phyloP scores from a whole-genome alignment of 2,797 vertebrate genomes.

The Darevskia mixta region DNA sequence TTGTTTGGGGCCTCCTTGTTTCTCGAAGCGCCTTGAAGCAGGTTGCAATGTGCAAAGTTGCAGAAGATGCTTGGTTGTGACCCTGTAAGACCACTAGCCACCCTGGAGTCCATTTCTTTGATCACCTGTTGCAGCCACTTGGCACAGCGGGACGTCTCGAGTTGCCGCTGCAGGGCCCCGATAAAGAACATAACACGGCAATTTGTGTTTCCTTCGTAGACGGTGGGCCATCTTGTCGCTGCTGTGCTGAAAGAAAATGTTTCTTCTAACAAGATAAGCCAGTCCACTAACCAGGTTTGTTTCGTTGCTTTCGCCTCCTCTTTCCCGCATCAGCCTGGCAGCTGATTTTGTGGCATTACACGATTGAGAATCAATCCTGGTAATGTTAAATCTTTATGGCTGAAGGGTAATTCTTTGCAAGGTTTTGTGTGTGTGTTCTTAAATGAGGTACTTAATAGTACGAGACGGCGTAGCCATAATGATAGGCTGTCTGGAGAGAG shows the following conservation, averaged over 20 bases:
- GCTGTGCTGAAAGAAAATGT: constrained; percentile 90
- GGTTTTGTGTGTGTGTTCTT: too few relatives aligned
- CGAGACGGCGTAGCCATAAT: background rate
- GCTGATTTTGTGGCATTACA: background rate
- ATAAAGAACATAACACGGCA: constrained; percentile 13
- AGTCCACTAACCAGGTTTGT: constrained; percentile 85
- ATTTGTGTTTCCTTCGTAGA: constrained; percentile 77
- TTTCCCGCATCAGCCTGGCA: background rate
- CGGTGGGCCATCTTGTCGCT: constrained; percentile 88
- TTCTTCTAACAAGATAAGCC: constrained; percentile 81
- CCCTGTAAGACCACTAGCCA: background rate
- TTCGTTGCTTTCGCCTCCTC: constrained; percentile 3
- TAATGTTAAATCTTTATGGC: background rate
- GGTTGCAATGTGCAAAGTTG: background rate
- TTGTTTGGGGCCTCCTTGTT: background rate
- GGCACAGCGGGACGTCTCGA: background rate
- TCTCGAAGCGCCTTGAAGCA: background rate
- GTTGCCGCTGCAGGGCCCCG: background rate
- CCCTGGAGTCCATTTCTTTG: background rate
- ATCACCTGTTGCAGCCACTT: background rate
- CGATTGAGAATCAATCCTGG: constrained; percentile 2
- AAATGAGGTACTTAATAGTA: background rate
- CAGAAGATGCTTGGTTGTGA: background rate
- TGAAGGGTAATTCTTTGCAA: background rate
- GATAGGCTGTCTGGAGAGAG: background rate